phyloP scores from a whole-genome alignment of 2,797 vertebrate genomes.

The Bradypus variegatus region DNA sequence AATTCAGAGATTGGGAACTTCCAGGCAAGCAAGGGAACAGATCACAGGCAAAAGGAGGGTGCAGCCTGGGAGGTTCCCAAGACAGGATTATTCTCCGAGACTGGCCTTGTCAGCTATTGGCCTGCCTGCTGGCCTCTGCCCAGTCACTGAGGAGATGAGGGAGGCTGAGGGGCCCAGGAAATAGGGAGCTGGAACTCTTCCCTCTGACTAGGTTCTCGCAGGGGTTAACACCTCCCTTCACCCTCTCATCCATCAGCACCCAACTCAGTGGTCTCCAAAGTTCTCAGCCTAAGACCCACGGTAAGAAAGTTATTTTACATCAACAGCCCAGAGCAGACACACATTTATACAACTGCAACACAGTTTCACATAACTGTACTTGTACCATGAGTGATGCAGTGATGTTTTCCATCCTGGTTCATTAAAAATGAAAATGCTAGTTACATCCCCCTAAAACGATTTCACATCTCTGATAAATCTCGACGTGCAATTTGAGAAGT shows the following conservation, averaged over 20 bases:
- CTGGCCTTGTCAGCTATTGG: background rate
- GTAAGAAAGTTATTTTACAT: background rate
- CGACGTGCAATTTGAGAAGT: background rate
- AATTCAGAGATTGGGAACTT: background rate
- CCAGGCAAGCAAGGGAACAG: background rate
- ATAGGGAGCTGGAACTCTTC: background rate
- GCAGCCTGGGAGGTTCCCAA: background rate
- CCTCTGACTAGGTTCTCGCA: background rate
- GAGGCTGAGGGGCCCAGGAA: background rate
- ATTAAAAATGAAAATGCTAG: background rate
- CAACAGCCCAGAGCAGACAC: background rate
- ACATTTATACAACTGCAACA: background rate
- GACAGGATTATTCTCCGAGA: background rate
- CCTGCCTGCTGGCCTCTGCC: background rate
- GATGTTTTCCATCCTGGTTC: background rate
- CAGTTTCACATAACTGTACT: background rate
- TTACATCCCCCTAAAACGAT: background rate
- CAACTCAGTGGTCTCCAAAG: background rate
- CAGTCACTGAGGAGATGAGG: background rate
- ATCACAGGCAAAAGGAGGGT: background rate
- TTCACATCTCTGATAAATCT: background rate
- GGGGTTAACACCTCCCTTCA: background rate
- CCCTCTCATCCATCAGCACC: background rate
- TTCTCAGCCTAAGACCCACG: background rate
- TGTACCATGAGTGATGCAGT: background rate